Evolutionary conservation across 2,113 vertebrate genomes (phyloP), one percentile per base, ranked within the genome.

Genomic region (Siniperca chuatsi): DNA sequence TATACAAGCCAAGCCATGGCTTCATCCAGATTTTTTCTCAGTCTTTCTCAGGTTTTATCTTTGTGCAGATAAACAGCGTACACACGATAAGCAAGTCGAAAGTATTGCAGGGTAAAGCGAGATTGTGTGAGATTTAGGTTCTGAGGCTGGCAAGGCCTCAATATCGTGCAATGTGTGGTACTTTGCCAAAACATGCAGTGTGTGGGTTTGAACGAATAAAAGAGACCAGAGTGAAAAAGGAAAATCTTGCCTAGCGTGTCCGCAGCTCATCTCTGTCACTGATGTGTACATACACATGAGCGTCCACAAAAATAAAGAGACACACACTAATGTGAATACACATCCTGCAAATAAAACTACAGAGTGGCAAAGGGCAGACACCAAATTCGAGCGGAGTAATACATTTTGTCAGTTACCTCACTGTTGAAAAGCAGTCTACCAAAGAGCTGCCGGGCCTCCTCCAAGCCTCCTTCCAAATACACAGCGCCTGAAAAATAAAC

Each of bases 381-480:
- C 21, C 44, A 37, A 68, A 76, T 66, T 7, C 65, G 4, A 46
- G 21, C 3, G 1, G 29, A 70, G 50, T 46, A 4, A 81, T 29
- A 50, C 2, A 76, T 21, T 10, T 13, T 8, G 10, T 29, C 8
- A 8, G 18, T 95, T 96, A 99, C 98, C 97, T 96, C 96, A 52
- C 92, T 94, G 94, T 98, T 97, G 93, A 99, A 99, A 35, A 99
- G 97, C 42, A 99, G 95, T 81, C 98, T 95, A 62, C 98, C 98
- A 91, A 99, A 99, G 62, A 99, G 95, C 84, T 96, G 95, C 46
- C 98, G 98, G 74, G 97, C 97, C 93, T 99, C 98, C 54, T 97
- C 97, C 75, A 99, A 94, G 57, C 97, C 98, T 82, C 98, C 98
- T 84, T 99, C 98, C 87, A 99, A 87, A 93, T 99, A 99, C 90